Percentiles rank a stretch among this genome's conserved stretches.
phyloP scores from a whole-genome alignment of 2,113 vertebrate species.

The Anolis carolinensis region DNA sequence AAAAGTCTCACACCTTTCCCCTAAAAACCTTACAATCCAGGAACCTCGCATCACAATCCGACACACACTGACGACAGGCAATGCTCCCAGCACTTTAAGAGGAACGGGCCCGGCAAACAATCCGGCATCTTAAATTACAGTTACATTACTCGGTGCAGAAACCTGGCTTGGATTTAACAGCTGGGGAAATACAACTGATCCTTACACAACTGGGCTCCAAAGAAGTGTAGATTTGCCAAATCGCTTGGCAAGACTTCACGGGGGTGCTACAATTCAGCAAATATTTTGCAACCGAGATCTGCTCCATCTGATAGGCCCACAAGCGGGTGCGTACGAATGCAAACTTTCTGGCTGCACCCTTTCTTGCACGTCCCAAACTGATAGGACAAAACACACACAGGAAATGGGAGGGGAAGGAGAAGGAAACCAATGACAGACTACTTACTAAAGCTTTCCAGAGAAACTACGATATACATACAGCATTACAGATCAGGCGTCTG shows the following conservation, averaged over 20 bases:
- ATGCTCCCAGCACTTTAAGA: too few species aligned
- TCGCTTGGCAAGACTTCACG: constrained; percentile 28
- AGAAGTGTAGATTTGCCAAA: constrained; percentile 33
- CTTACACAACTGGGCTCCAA: constrained; percentile 51
- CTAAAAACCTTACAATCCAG: too few species aligned
- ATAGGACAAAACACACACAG: constrained; percentile 4
- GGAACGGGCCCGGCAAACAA: too few species aligned
- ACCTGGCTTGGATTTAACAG: too few species aligned
- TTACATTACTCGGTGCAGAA: too few species aligned
- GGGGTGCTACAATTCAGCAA: constrained; percentile 47
- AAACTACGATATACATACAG: neutral
- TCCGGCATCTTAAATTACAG: too few species aligned
- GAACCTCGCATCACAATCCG: too few species aligned
- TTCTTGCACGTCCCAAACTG: constrained; percentile 33
- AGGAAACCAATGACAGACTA: constrained; percentile 1
- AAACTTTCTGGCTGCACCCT: constrained; percentile 36
- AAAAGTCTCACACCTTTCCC: too few species aligned
- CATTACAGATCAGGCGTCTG: constrained; percentile 19
- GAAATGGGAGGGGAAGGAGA: neutral
- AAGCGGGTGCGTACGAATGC: constrained; percentile 22
- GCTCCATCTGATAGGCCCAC: neutral
- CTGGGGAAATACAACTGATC: constrained; percentile 9
- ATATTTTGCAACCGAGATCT: constrained; percentile 38
- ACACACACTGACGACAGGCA: too few species aligned
- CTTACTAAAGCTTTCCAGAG: constrained; percentile 22